Conservation (phyloP, 2,888 invertebrate species). For the Panopea generosa region DNA sequence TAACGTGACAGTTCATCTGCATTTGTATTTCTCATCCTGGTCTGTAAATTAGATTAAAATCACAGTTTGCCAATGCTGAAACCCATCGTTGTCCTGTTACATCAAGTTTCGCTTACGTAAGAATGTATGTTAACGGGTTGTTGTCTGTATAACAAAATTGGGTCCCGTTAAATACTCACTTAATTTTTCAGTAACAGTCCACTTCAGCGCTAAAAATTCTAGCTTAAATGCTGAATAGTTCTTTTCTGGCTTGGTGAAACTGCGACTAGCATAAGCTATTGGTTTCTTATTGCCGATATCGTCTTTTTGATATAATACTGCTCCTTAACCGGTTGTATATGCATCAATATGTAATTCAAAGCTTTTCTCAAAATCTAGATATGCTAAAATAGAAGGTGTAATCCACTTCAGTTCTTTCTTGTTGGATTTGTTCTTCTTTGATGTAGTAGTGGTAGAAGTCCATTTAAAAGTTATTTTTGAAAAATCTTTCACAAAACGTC, state of each 20-base stretch:
- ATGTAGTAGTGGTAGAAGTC: not conserved
- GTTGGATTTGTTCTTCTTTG: conserved; percentile 9
- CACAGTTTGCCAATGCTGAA: conserved; percentile 14
- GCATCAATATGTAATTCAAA: conserved; percentile 23
- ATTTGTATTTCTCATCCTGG: not conserved
- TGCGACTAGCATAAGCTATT: conserved; percentile 30
- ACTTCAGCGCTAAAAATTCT: conserved; percentile 24
- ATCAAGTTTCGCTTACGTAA: conserved; percentile 35
- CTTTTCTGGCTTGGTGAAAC: conserved; percentile 12
- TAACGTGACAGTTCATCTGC: conserved; percentile 7
- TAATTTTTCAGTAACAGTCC: conserved; percentile 33
- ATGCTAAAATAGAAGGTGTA: conserved; percentile 21
- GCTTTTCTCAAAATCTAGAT: conserved; percentile 16
- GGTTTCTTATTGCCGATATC: conserved; percentile 13
- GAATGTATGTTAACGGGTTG: conserved; percentile 32
- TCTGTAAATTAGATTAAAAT: conserved; percentile 23
- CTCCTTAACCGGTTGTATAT: conserved; percentile 14
- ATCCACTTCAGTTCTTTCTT: conserved; percentile 11
- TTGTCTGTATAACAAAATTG: conserved; percentile 20
- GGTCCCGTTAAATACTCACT: conserved; percentile 25
- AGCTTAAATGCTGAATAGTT: conserved; percentile 27
- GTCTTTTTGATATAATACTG: conserved; percentile 30
- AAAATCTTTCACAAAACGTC: conserved; percentile 31
- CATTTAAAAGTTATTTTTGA: conserved; percentile 8
- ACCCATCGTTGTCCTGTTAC: conserved; percentile 38